phyloP scores from a whole-genome alignment of 2,113 vertebrate species.

The Heteronetta atricapilla region DNA sequence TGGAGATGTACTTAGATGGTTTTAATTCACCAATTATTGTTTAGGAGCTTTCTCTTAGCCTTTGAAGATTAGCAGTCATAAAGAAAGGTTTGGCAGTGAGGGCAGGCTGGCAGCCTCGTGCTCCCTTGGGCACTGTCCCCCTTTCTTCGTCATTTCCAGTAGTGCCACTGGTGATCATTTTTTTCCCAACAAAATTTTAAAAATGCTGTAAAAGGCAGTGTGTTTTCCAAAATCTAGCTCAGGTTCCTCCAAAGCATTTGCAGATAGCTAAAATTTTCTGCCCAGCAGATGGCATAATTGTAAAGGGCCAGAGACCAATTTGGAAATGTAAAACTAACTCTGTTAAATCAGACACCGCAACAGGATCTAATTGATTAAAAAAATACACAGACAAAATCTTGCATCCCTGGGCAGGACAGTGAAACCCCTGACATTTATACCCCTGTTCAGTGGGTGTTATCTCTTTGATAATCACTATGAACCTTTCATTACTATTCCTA shows the following conservation, averaged over 20 bases:
- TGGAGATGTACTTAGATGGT: neutral
- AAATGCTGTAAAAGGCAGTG: neutral
- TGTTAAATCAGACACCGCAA: neutral
- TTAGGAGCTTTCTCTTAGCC: neutral
- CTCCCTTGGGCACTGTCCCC: neutral
- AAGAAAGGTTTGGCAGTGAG: neutral
- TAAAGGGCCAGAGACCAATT: neutral
- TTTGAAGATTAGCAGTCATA: neutral
- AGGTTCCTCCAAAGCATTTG: neutral
- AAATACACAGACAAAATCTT: no score
- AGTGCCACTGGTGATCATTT: neutral
- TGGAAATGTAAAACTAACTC: neutral
- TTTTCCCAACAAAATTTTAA: neutral
- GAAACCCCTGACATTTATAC: no score
- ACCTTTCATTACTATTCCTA: no score
- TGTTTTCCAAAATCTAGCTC: neutral
- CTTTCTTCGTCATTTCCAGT: neutral
- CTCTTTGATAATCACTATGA: no score
- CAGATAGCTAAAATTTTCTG: neutral
- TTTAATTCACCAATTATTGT: neutral
- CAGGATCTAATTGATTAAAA: no score
- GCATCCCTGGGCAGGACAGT: no score
- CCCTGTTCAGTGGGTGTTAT: no score
- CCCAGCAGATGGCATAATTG: constrained; percentile 43
- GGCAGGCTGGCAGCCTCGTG: neutral